Evolutionary conservation across 1,140 invertebrate genomes (phyloP), one percentile per base, ranked within the genome.

Genomic region (Chlorops oryzae): DNA sequence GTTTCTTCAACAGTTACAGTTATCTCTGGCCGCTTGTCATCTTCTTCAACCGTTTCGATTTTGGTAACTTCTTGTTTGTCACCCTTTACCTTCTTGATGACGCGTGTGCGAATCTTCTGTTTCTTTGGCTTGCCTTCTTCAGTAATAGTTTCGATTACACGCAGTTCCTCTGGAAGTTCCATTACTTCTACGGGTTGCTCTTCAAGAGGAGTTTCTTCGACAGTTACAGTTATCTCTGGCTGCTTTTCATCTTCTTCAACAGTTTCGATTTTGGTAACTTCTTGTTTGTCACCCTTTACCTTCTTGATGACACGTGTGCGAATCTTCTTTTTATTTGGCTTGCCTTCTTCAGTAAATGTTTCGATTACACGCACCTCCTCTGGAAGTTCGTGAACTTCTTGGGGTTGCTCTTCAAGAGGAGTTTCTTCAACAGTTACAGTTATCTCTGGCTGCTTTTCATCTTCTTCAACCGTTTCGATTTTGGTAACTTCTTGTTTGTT

Each of bases 181-280:
- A 20, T 38, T 2, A 48, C 35, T 40, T 48, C 37, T 18, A 28
- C 47, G 12, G 37, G 37, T 40, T 37, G 13, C 17, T 48, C 37
- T n/a, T 48, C 47, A n/a, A 48, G 15, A 39, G 47, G 47, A 32
- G 23, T 27, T 20, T 48, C 47, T 13, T 48, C 47, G 9, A 48
- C 47, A 12, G 47, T 48, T 9, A 48, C 47, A 18, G 37, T 48
- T 21, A 25, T 48, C 40, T 48, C 47, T 3, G 47, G 47, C 32
- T 48, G 47, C 22, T 48, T 48, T 6, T 48, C 47, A 48, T 48
- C 47, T 48, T 48, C 47, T 48, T 40, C 47, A 7, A 48, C 47
- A 10, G 47, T 48, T 27, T 48, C 47, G 9, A 48, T 48, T 20
- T 48, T 48, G 6, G 47, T 48, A 38, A 48, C 47, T 40, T 48